Base-by-base conservation (phyloP, 2,797 vertebrate species). In the Gephyroberyx darwinii region DNA sequence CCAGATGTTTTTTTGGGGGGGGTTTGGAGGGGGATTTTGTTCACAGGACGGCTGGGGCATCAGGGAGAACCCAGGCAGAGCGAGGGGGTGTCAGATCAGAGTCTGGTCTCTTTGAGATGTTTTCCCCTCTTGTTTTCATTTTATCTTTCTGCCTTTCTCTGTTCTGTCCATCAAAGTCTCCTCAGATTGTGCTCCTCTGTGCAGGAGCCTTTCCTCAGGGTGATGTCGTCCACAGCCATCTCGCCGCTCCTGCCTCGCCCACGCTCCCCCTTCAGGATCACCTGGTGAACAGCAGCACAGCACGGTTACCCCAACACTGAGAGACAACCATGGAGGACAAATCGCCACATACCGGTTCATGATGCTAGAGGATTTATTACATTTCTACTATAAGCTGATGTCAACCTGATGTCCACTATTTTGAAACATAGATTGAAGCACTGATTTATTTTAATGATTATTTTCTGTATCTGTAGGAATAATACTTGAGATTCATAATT, bases 241-340 rank as follows among this genome's bases (percentile, higher is more conserved):
- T 97, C 95, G 0, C 96, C 97, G 0, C 82, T 88, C 83, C 93
- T 87, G 74, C 95, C 95, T 76, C 92, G 93, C 82, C 93, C 93
- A 22, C 94, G 95, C 83, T 98, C 96, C 0, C 97, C 98, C 92
- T 94, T 98, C 89, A 99, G 95, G 87, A 98, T 95, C 87, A 99
- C 94, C 98, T 99, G 85, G 17, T 48, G 75, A 75, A 90, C 80
- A 79, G 74, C 74, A 84, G 35, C 47, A 80, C 56, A 51, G 0
- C 16, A 41, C 8, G 14, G 39, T 58, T 41, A 41, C 5, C 47
- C 47, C 51, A 26, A 70, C 62, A 52, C 0, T 62, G 16, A 72
- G 52, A n/a, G n/a, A n/a, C n/a, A n/a, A 19, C 43, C 26, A 39
- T n/a, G 26, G 20, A 62, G 14, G 7, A 61, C 13, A 16, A 39